Evolutionary conservation across 2,797 vertebrate species (phyloP), one percentile per base, ranked within the genome.

Genomic region (Enteromius unitaeniatus): DNA sequence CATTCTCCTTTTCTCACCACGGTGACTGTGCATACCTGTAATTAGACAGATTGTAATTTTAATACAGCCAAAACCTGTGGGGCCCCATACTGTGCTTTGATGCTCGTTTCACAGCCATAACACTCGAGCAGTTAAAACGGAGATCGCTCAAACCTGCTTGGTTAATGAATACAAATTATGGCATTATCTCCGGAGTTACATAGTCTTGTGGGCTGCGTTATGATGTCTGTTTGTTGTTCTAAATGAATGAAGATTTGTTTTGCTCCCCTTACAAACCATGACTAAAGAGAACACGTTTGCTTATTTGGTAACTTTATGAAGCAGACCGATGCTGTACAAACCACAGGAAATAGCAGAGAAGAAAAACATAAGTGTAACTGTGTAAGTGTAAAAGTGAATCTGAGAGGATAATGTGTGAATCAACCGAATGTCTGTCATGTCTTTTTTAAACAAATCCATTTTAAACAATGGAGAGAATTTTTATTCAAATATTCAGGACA

Each of bases 31-130:
- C 72, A 53, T 86, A 83, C 82, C 67, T 87, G 80, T 86, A 81
- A 89, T 89, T 89, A 87, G 82, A 83, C 79, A 86, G 82, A 70
- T 79, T 87, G 79, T 84, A 77, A 84, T 79, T 89, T 83, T 78
- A 83, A 87, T 83, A 51, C 70, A 78, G 65, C 55, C 42, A 34
- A 84, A 64, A 45, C 31, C 51, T 78, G 76, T 26, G 21, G n/a
- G 85, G 68, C 82, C 80, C 68, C 45, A 65, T 81, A 58, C 47
- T 37, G 77, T 19, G 26, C 85, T 83, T 87, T 87, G 85, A 89
- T 85, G 83, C 81, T 86, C 19, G 74, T 69, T 81, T 76, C 72
- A 76, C 85, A 85, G 83, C 60, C 64, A 58, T 31, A 67, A 81
- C 9, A 49, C 55, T 74, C 42, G 19, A 51, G 76, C 19, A 26